Evolutionary conservation across 1,140 invertebrate genomes (phyloP), one percentile per base, ranked within the genome.

Genomic region (Meloidogyne floridensis): DNA sequence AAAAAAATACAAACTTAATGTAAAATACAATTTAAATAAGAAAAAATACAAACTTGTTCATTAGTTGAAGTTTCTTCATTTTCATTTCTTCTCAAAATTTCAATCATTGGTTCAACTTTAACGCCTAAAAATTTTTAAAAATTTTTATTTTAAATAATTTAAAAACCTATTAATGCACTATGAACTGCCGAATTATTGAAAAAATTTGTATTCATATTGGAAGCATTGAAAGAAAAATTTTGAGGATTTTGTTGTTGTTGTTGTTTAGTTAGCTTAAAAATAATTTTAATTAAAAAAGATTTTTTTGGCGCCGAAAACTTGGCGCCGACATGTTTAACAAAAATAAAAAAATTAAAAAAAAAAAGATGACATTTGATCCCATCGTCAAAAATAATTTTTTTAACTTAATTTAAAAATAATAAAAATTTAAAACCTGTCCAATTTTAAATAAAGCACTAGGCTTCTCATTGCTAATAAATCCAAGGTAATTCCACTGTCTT

Each of bases 371-470:
- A 6, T 47, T 47, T 47, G 4, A 47, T 8, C 47, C 47, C 47
- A 32, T 32, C 32, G 2, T 47, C 47, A 8, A 47, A 47, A 47
- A 47, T n/a, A n/a, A 47, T 47, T 47, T 47, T 47, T 47, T 47
- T 47, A 8, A 47, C 7, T 47, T 47, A 47, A 47, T 47, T n/a
- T n/a, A 65, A n/a, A 65, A 65, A n/a, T 11, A 15, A n/a, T n/a
- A 32, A 32, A 32, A 32, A 6, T 65, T 65, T 65, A 47, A 42
- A 20, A 85, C 85, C 59, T 85, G 85, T 51, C 54, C 81, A 72
- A 85, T 80, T 51, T 77, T 78, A 73, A 85, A 85, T 0, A 85
- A 82, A 18, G 84, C 84, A 78, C 81, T 84, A 18, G 84, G 86
- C 18, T 85, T 85, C 32, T 56, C 75, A 80, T 85, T 85, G 74